Evolutionary conservation across 2,113 vertebrate genomes (phyloP).

Genomic region (Tonatia bakeri): DNA sequence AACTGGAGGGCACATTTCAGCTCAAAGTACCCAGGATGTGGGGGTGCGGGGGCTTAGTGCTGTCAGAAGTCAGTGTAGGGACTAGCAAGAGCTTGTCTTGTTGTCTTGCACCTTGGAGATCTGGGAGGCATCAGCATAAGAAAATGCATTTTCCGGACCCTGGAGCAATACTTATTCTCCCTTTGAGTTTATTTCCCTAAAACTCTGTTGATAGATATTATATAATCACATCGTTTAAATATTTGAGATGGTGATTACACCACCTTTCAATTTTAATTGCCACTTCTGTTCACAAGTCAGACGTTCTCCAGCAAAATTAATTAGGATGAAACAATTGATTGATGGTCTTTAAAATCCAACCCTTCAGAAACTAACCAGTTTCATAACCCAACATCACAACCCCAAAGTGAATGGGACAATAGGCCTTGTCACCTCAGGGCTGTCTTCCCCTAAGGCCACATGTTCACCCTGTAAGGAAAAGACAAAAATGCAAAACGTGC

Average conservation of each 20-base stretch:
- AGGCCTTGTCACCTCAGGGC: neutral
- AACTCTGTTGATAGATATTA: slow-evolving; percentile 61
- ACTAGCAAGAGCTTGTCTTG: slow-evolving; percentile 36
- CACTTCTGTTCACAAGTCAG: slow-evolving; percentile 51
- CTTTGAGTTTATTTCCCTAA: neutral
- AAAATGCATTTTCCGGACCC: slow-evolving; percentile 38
- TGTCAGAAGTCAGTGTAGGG: neutral
- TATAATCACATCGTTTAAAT: slow-evolving; percentile 60
- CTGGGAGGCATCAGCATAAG: slow-evolving; percentile 10
- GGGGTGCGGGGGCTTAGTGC: neutral
- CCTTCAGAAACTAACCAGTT: neutral
- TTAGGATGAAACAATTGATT: slow-evolving; percentile 38
- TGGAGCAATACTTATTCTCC: slow-evolving; percentile 43
- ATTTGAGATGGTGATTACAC: slow-evolving; percentile 54
- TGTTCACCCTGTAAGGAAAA: neutral
- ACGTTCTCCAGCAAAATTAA: slow-evolving; percentile 53
- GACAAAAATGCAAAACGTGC: neutral
- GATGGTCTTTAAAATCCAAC: slow-evolving; percentile 34
- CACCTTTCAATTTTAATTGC: slow-evolving; percentile 54
- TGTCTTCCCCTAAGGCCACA: neutral
- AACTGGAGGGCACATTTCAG: neutral
- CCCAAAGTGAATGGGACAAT: neutral
- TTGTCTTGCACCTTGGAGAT: neutral
- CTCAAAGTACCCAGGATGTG: neutral
- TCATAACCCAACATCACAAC: neutral